Evolutionary conservation across 30 jellyfish, hydroid and myxozoan genomes (phyloP).

Genomic region (Aurelia aurita): DNA sequence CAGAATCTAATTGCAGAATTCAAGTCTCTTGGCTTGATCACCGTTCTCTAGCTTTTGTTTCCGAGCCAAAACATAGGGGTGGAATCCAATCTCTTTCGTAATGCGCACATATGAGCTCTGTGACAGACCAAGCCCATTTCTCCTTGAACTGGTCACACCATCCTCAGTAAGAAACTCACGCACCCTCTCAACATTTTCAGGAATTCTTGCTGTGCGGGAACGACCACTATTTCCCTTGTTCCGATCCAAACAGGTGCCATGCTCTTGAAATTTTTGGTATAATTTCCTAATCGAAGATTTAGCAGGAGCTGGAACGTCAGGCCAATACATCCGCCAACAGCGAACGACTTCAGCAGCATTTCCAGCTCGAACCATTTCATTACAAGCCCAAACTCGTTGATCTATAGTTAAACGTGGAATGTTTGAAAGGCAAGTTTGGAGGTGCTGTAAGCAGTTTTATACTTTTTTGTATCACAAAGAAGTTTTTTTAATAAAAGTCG

Average conservation of each 20-base stretch:
- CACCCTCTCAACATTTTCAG: neutral
- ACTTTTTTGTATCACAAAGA: no score
- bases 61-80: neutral
- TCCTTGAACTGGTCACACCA: neutral
- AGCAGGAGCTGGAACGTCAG: slow-evolving; percentile 13
- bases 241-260: no score
- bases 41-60: neutral
- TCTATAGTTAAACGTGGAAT: neutral
- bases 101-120: slow-evolving; percentile 5
- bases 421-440: neutral
- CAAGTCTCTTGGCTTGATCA: neutral
- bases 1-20: neutral
- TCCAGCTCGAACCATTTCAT: neutral
- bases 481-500: no score
- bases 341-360: slow-evolving; percentile 3
- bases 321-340: slow-evolving; percentile 1
- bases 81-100: neutral
- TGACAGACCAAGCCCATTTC: neutral
- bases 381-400: neutral
- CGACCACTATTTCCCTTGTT: slow-evolving; percentile 1
- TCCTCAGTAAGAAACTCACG: neutral
- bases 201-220: slow-evolving; percentile 1
- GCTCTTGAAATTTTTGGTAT: neutral
- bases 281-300: neutral
- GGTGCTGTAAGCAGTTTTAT: no score